Conservation (phyloP, 2,888 invertebrate species). For the Crematogaster levior region DNA sequence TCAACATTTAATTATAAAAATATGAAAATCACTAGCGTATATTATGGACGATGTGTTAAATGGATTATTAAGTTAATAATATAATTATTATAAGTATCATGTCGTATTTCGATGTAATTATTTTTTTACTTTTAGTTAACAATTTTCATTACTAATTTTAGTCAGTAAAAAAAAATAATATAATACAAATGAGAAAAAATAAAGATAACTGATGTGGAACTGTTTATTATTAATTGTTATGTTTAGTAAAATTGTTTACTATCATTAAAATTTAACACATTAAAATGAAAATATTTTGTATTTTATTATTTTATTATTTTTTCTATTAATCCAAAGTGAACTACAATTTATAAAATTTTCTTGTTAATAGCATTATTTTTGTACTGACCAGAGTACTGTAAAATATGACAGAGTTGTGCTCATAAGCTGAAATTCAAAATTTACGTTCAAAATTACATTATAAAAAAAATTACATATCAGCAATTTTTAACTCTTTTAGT, state of each 20-base stretch:
- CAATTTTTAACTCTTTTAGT: background rate
- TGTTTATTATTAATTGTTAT: background rate
- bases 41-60: background rate
- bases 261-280: background rate
- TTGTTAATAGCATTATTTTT: background rate
- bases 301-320: background rate
- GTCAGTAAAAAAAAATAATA: background rate
- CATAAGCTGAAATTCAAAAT: slow-evolving; percentile 47
- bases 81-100: background rate
- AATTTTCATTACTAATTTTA: background rate
- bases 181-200: background rate
- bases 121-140: background rate
- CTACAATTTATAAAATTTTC: background rate
- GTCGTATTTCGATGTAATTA: no score
- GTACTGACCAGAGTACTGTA: slow-evolving; percentile 42
- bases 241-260: background rate
- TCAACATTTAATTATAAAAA: background rate
- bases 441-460: no score
- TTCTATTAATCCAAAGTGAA: background rate
- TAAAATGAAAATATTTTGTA: background rate
- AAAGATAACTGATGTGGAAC: background rate
- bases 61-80: background rate
- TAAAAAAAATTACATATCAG: background rate
- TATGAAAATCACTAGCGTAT: background rate
- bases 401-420: slow-evolving; percentile 40